Conservation (phyloP, 1,140 invertebrate species). For the Acromyrmex heyeri region DNA sequence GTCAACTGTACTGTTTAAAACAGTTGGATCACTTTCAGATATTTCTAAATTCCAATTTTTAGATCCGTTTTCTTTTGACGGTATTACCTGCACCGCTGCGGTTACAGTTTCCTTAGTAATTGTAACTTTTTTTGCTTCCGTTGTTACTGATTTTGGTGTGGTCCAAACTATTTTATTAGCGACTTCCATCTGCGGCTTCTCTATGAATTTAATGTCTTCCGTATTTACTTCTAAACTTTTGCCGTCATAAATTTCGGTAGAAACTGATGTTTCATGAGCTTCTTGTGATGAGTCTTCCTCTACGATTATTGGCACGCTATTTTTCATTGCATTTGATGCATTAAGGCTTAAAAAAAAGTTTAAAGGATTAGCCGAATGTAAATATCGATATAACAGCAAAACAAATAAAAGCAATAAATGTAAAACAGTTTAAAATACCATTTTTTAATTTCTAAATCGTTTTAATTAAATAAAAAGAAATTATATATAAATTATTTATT, state of each 20-base stretch:
- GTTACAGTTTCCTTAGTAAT: constrained; percentile 43
- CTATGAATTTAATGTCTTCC: constrained; percentile 56
- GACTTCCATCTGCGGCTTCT: constrained; percentile 59
- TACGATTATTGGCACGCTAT: constrained; percentile 35
- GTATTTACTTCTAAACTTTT: constrained; percentile 73
- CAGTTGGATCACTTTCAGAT: constrained; percentile 14
- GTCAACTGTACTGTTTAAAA: constrained; percentile 9
- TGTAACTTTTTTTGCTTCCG: constrained; percentile 29
- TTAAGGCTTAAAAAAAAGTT: constrained; percentile 1
- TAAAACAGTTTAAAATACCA: neutral
- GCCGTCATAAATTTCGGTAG: constrained; percentile 73
- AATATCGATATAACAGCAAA: neutral
- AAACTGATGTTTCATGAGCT: constrained; percentile 75
- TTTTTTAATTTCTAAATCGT: neutral
- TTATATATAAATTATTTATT: too few relatives aligned
- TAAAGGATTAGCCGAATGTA: neutral
- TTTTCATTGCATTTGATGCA: constrained; percentile 37
- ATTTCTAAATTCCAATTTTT: constrained; percentile 34
- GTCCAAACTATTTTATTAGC: constrained; percentile 81
- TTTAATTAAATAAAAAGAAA: too few relatives aligned
- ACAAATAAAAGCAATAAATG: neutral
- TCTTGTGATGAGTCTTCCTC: constrained; percentile 70
- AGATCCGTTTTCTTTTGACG: neutral
- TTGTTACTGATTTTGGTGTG: constrained; percentile 61
- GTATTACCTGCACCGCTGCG: neutral